Base-by-base conservation (phyloP, 2,113 vertebrate genomes). In the Hippocampus zosterae region DNA sequence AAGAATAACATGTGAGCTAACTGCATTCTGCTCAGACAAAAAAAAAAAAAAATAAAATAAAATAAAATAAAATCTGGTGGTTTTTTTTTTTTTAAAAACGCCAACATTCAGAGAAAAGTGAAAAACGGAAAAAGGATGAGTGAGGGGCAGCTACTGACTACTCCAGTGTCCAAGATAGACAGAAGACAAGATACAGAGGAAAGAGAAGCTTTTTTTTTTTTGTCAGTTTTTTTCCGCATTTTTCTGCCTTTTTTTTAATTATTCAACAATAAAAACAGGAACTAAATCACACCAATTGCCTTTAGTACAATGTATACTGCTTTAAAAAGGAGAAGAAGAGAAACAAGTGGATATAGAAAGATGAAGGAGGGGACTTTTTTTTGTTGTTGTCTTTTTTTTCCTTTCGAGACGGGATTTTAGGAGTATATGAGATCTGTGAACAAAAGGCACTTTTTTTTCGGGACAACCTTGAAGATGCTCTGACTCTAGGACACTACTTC, bases 261-360 rank as follows among this genome's bases (percentile, higher is more conserved):
- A 89, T 91, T 90, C 87, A 91, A 91, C 90, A 89, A 92, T 91
- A 91, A 92, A 91, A 92, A 92, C 89, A 93, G 83, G 82, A 92
- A 92, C 91, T 91, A 92, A 93, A 92, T 93, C 92, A 93, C 93
- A 94, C 91, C 91, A 88, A 91, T 92, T 90, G 92, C 90, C 91
- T 92, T 93, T 93, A 93, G 91, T 93, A 93, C 92, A 92, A 94
- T 91, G 90, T 93, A 93, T 93, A 94, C 90, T 91, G 90, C 91
- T 92, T 92, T 90, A 89, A 92, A 92, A 92, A 92, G 92, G 90
- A 69, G 84, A 89, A 92, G 89, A 87, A 89, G 84, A 89, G 87
- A 83, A 90, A 87, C 88, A 76, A 86, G 84, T 75, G 85, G 86
- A 90, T 90, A 89, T 78, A 91, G 89, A 88, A 83, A 87, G 70